Base-by-base conservation (phyloP, 2,797 vertebrate genomes). In the Amphiprion clarkii region DNA sequence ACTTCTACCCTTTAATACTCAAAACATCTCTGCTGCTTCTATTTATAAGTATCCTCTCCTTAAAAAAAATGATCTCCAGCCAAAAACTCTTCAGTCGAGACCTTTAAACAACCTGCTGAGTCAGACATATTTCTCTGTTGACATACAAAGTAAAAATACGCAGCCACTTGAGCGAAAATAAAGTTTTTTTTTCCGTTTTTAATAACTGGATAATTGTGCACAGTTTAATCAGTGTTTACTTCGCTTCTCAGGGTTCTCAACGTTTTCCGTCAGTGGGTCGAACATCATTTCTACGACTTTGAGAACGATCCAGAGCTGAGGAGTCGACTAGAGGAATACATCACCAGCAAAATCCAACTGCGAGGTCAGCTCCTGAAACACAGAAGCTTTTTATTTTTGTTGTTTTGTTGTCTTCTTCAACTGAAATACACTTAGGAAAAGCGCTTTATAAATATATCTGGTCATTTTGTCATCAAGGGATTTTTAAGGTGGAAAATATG, bases 241-340 rank as follows among this genome's bases (percentile, higher is more conserved):
- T 62, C 77, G 9, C 56, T 56, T 69, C 23, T 2, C 89, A 99
- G 98, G 93, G 95, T 99, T 87, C 87, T 99, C 75, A 99, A 99
- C 83, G 98, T 99, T 77, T 99, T 99, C 89, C 98, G 98, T 29
- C 98, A 99, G 91, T 99, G 98, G 98, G 98, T 99, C 55, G 98
- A 99, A 82, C 98, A 99, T 91, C 98, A 99, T 88, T 99, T 98
- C 92, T 99, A 99, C 42, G 98, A 99, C 92, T 99, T 98, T 88
- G 98, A 99, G 87, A 97, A 98, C 81, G 97, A 99, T 67, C 92
- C 93, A 3, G 97, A 98, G 82, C 92, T 99, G 78, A 95, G 97
- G 9, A 95, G 94, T 87, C 95, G 92, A 83, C 72, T 99, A 79
- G 98, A 99, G 93, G 96, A 94, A 0, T 99, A 98, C 90, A 98